Conservation (phyloP, 2,113 vertebrate genomes). For the Menura novaehollandiae region DNA sequence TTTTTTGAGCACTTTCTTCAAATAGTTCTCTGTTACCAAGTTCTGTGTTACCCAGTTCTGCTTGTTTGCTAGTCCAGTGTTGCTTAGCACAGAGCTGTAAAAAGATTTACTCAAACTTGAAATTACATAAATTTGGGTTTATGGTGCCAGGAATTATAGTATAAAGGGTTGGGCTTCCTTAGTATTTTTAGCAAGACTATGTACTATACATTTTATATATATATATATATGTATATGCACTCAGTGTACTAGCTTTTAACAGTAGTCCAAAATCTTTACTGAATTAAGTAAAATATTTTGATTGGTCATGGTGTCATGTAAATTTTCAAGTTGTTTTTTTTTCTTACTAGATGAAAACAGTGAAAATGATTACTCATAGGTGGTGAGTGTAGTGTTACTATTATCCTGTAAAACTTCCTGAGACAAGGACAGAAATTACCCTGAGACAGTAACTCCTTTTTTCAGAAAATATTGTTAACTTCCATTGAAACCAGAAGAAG, state of each 20-base stretch:
- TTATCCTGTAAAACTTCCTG: background rate
- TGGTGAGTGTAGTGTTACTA: constrained; percentile 42
- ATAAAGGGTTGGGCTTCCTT: background rate
- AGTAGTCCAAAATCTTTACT: background rate
- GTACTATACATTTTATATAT: background rate
- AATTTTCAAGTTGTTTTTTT: background rate
- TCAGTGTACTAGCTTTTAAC: background rate
- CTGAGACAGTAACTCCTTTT: background rate
- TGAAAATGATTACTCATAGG: constrained; percentile 49
- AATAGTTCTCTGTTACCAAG: background rate
- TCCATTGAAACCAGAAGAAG: background rate
- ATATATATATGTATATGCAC: background rate
- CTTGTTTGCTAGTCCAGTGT: background rate
- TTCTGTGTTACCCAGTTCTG: background rate
- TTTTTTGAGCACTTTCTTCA: background rate
- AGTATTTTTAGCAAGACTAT: background rate
- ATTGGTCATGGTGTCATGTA: background rate
- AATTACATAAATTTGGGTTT: background rate
- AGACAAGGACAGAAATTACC: background rate
- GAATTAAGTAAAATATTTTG: constrained; percentile 21
- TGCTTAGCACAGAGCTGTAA: background rate
- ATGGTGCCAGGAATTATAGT: background rate
- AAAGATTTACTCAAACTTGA: background rate
- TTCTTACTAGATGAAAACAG: background rate
- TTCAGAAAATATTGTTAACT: background rate